These are phyloP conservation scores for Bambusicola thoracicus DNA, from an alignment of 2,113 vertebrate genomes.

Conservation along the genomic window DNA sequence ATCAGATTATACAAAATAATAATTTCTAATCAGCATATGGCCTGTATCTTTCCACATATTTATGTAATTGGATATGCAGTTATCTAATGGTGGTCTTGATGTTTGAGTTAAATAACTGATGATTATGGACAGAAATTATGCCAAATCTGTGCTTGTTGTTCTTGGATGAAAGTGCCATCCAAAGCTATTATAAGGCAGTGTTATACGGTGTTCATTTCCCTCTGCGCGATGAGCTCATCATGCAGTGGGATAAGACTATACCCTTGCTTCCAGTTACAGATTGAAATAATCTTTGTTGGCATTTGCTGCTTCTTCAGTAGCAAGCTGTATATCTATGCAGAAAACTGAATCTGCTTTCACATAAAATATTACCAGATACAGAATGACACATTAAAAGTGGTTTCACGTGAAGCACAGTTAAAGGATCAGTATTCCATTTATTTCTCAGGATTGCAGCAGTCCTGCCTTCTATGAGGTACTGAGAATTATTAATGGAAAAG, in stretches of 20 bases:
- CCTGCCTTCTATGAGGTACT: not conserved
- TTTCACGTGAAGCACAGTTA: not conserved
- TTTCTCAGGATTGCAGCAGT: not conserved
- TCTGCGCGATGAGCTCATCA: not conserved
- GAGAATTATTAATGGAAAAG: not conserved
- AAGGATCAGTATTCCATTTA: not conserved
- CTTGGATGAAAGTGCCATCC: not conserved
- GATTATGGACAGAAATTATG: not conserved
- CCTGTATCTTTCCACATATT: not conserved
- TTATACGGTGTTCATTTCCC: slow-evolving; percentile 2
- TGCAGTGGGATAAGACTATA: not conserved
- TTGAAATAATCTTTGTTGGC: slow-evolving; percentile 18
- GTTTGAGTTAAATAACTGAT: not conserved
- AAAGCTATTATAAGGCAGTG: not conserved
- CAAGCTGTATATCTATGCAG: not conserved
- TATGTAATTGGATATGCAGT: not conserved
- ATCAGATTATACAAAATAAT: not conserved
- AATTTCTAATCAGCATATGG: not conserved
- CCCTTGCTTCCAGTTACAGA: not conserved
- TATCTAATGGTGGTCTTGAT: not conserved
- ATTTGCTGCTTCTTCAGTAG: slow-evolving; percentile 40
- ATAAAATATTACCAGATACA: not conserved
- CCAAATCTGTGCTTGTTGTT: slow-evolving; percentile 22
- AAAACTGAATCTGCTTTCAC: not conserved
- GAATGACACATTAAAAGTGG: not conserved